Conservation (phyloP, 2,888 invertebrate species). For the Xanthorhoe spadicearia region DNA sequence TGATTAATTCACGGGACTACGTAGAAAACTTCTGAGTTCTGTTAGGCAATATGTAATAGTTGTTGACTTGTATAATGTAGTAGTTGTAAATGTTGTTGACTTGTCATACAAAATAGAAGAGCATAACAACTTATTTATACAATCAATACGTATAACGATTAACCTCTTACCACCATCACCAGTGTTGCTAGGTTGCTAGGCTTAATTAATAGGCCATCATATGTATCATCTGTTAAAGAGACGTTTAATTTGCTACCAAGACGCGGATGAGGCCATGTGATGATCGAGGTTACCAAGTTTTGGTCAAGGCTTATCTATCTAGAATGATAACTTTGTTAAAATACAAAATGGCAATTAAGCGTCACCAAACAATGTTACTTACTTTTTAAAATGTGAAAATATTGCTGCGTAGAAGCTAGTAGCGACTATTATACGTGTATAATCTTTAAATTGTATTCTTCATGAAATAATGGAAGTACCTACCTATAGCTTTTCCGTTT, state of each 20-base stretch:
- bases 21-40: no score
- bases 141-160: background rate
- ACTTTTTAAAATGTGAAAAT: no score
- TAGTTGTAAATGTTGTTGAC: no score
- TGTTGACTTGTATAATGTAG: no score
- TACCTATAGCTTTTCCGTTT: no score
- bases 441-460: no score
- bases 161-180: background rate
- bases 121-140: conserved; percentile 1
- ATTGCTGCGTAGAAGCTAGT: no score
- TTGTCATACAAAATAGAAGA: background rate
- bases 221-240: conserved; percentile 18
- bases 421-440: no score
- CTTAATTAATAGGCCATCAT: conserved; percentile 5
- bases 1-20: no score
- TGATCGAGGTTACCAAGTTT: conserved; percentile 37
- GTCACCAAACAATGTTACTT: no score
- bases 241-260: conserved; percentile 23
- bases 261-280: conserved; percentile 30
- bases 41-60: no score
- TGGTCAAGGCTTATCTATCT: conserved; percentile 32
- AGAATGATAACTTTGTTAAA: conserved; percentile 15
- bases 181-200: background rate
- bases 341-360: background rate
- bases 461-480: no score